Evolutionary conservation across 2,797 vertebrate species (phyloP), one percentile per base, ranked within the genome.

Genomic region (Enteromius viviparus): DNA sequence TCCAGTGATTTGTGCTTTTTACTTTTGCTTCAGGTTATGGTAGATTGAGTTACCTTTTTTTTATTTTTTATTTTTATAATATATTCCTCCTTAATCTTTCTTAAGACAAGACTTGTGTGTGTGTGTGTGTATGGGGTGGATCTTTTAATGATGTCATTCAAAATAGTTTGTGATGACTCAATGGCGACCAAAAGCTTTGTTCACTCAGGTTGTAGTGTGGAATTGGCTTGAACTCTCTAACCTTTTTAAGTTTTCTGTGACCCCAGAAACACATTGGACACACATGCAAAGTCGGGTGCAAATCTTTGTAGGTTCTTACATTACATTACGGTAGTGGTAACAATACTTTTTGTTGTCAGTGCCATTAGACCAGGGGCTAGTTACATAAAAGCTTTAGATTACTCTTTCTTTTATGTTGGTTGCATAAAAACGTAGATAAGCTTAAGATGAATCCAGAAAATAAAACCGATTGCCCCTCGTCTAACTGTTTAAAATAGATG

Each of bases 171-270:
- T 69, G 5, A 62, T 3, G 11, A 68, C 34, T 45, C 37, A n/a
- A 1, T 8, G 40, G n/a, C 14, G 19, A 53, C 32, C 26, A 53
- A 34, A 53, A 21, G 17, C 45, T 53, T 53, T 34, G 49, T 53
- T 37, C 32, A n/a, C 49, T 55, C 71, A 37, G 71, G 29, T 42
- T 0, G 53, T 40, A 26, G 65, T 55, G 19, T 42, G 21, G 62
- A 14, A 45, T 68, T 51, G 4, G 14, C 19, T n/a, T 65, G 42
- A 77, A 78, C 49, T 80, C 19, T 65, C 14, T 64, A 65, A 65
- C 15, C 6, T 6, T 62, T 65, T 21, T 5, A 21, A n/a, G 4
- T 40, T 6, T 68, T 68, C 19, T 29, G 1, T 29, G 26, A 62
- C 14, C 12, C 23, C 7, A 64, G 55, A 58, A 69, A 8, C 37